These are phyloP conservation scores for Dyspetes luteomarginatus DNA, from an alignment of 2,888 invertebrate genomes.

Conservation along the genomic window DNA sequence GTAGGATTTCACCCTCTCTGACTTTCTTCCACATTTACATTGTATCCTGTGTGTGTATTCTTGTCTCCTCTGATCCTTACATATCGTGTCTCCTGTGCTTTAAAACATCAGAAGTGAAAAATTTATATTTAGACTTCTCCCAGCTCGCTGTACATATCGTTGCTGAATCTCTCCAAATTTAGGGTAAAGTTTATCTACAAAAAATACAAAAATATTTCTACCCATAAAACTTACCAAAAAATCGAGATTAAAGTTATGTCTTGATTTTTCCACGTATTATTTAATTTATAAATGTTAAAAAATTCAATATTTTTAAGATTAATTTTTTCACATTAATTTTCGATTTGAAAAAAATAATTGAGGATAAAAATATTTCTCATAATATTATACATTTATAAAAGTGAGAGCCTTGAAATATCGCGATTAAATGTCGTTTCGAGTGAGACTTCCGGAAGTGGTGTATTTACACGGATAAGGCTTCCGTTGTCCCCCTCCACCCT, in stretches of 20 bases:
- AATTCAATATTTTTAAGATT: too few relatives aligned
- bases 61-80: slow-evolving; percentile 41
- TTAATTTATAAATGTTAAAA: too few relatives aligned
- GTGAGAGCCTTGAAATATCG: background rate
- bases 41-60: slow-evolving; percentile 45
- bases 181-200: too few relatives aligned
- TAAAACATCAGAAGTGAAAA: slow-evolving; percentile 15
- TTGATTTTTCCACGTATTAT: too few relatives aligned
- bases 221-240: too few relatives aligned
- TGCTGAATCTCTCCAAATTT: background rate
- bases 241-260: too few relatives aligned
- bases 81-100: background rate
- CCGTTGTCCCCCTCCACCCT: slow-evolving; percentile 49
- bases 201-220: too few relatives aligned
- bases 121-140: slow-evolving; percentile 60
- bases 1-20: slow-evolving; percentile 38
- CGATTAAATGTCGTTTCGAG: background rate
- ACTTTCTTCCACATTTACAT: slow-evolving; percentile 41
- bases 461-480: slow-evolving; percentile 67
- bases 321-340: too few relatives aligned
- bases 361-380: too few relatives aligned
- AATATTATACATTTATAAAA: too few relatives aligned
- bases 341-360: too few relatives aligned
- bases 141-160: background rate
- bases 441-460: slow-evolving; percentile 64